These are phyloP conservation scores for Corella eumyota DNA, from an alignment of 23 tunicate genomes.

Conservation along the genomic window DNA sequence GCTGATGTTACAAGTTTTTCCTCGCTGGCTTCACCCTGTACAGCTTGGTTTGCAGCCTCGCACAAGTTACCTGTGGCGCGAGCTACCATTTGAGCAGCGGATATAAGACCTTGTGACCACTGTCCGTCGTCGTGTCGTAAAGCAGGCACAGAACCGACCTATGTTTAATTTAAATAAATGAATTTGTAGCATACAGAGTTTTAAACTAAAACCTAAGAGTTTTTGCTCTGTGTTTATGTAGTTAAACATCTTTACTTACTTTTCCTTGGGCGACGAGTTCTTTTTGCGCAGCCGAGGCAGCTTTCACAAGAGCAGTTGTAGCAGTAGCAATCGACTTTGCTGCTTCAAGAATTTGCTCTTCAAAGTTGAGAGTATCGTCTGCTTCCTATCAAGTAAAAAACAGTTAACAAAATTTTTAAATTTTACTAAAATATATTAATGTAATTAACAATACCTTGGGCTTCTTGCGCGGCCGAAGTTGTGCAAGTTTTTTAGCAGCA, in stretches of 20 bases:
- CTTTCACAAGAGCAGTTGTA: conserved; percentile 87
- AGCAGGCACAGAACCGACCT: conserved; percentile 63
- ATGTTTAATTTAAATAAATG: neutral
- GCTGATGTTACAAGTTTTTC: conserved; percentile 89
- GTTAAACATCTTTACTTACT: no score
- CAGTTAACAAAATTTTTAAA: neutral
- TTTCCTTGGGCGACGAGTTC: conserved; percentile 95
- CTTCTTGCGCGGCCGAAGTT: conserved; percentile 74
- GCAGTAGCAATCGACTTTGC: conserved; percentile 95
- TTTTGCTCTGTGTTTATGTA: no score
- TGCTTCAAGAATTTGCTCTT: conserved; percentile 96
- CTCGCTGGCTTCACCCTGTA: conserved; percentile 90
- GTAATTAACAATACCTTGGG: conserved; percentile 39
- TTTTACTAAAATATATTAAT: neutral
- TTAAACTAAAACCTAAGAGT: no score
- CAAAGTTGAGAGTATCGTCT: conserved; percentile 84
- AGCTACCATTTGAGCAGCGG: conserved; percentile 97
- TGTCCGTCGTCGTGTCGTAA: conserved; percentile 81
- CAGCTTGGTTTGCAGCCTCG: conserved; percentile 96
- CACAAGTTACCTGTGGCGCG: conserved; percentile 87
- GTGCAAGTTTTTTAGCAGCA: conserved; percentile 88
- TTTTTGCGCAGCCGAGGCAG: conserved; percentile 91
- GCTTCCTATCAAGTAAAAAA: conserved; percentile 46
- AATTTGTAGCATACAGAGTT: no score
- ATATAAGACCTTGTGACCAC: conserved; percentile 87